Base-by-base conservation (phyloP, 2,797 vertebrate species). In the Chromobotia macracanthus region DNA sequence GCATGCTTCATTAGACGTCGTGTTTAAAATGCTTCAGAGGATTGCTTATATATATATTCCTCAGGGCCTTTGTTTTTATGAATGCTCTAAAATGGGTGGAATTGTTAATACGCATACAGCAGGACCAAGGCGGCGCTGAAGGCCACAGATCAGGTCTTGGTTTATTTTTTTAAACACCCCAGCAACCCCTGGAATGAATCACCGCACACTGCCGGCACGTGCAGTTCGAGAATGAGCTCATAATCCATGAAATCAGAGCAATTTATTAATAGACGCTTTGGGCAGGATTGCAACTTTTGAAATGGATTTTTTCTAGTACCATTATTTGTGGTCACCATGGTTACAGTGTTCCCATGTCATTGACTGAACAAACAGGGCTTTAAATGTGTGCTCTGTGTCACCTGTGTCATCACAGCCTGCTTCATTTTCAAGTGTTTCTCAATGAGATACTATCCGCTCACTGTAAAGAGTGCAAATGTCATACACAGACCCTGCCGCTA, bases 241-340 rank as follows among this genome's bases (percentile, higher is more conserved):
- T 75, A 7, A 23, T 56, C 19, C 9, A 63, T 75, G 56, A n/a
- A 44, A 71, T 77, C 15, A 72, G 31, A 63, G 46, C 8, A 15
- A 23, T 77, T 50, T n/a, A 70, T 68, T 31, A 76, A 51, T 50
- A 11, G 23, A 56, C 16, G 28, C 16, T 28, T 13, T 8, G 28
- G 3, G 25, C 48, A 50, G 63, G 21, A 64, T 61, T 56, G n/a
- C 65, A 25, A 23, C 58, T 25, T 61, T 60, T 55, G 70, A 68
- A 83, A 82, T 48, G 18, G 55, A 65, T 66, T 69, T 82, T 75
- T 46, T 58, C 38, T 23, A 69, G 50, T 71, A 48, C 60, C 65
- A 72, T 85, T 83, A 82, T 85, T 87, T 85, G 82, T 81, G 86
- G 89, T 88, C 80, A 87, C 86, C 90, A 89, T 91, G 89, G 89